Evolutionary conservation across 2,797 vertebrate species (phyloP).

Genomic region (Brachyrhaphis roseni): DNA sequence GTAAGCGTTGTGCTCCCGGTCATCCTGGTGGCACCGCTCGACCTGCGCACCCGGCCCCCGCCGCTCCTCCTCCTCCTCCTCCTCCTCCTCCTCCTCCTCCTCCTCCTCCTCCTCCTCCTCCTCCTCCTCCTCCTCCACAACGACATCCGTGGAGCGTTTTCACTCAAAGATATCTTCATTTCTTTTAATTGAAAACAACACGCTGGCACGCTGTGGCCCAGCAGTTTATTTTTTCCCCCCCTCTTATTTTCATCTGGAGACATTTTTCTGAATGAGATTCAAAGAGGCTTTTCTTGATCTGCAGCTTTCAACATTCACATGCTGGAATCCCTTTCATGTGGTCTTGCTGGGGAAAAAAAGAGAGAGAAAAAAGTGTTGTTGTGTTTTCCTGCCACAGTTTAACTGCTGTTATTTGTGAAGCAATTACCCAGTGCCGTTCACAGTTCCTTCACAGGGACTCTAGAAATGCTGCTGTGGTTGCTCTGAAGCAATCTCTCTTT

Average conservation of each 20-base stretch:
- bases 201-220: slow-evolving; percentile 32
- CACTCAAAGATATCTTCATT: slow-evolving; percentile 4
- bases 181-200: slow-evolving; percentile 3
- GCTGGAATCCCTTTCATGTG: slow-evolving; percentile 68
- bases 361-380: slow-evolving; percentile 32
- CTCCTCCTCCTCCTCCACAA: not conserved
- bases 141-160: not conserved
- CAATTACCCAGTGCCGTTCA: slow-evolving; percentile 49
- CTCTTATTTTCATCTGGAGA: slow-evolving; percentile 27
- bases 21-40: not conserved
- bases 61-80: too few species aligned
- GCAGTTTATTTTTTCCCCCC: slow-evolving; percentile 4
- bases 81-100: too few species aligned
- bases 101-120: too few species aligned
- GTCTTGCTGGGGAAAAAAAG: slow-evolving; percentile 15
- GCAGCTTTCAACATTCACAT: slow-evolving; percentile 39
- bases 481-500: slow-evolving; percentile 46
- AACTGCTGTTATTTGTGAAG: slow-evolving; percentile 53
- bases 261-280: slow-evolving; percentile 29
- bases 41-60: too few species aligned
- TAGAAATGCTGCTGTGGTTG: slow-evolving; percentile 45
- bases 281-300: slow-evolving; percentile 61
- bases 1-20: not conserved
- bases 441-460: slow-evolving; percentile 60
- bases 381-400: slow-evolving; percentile 57